These are phyloP conservation scores for Buceros bicornis DNA, from an alignment of 2,797 vertebrate species.

Conservation along the genomic window DNA sequence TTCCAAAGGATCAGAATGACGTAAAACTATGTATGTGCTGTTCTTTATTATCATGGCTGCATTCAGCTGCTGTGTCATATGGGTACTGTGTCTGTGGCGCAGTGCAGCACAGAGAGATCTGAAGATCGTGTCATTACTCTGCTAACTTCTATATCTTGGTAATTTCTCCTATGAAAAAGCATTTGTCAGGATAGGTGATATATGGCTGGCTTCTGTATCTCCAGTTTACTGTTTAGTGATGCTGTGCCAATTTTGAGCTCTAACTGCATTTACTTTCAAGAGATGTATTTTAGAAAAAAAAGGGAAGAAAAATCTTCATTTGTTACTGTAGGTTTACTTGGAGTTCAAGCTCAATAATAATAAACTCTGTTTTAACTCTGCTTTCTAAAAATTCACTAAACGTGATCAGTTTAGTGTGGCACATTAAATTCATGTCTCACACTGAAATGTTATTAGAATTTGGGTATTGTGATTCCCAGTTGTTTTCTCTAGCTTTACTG, in stretches of 20 bases:
- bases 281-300: neutral
- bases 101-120: neutral
- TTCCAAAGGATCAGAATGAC: neutral
- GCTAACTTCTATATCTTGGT: neutral
- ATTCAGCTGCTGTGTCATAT: neutral
- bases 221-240: fast-evolving
- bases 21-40: neutral
- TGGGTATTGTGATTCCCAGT: neutral
- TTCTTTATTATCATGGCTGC: neutral
- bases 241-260: neutral
- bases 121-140: neutral
- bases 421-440: neutral
- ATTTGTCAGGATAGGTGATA: neutral
- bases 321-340: neutral
- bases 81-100: no score
- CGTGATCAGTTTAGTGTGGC: neutral
- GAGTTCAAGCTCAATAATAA: neutral
- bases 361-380: neutral
- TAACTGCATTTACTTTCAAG: neutral
- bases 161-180: fast-evolving
- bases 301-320: no score
- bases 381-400: neutral
- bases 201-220: neutral
- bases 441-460: neutral
- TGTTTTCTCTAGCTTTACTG: neutral